Evolutionary conservation across 2,888 invertebrate genomes (phyloP).

Genomic region (Brachylomia viminalis): DNA sequence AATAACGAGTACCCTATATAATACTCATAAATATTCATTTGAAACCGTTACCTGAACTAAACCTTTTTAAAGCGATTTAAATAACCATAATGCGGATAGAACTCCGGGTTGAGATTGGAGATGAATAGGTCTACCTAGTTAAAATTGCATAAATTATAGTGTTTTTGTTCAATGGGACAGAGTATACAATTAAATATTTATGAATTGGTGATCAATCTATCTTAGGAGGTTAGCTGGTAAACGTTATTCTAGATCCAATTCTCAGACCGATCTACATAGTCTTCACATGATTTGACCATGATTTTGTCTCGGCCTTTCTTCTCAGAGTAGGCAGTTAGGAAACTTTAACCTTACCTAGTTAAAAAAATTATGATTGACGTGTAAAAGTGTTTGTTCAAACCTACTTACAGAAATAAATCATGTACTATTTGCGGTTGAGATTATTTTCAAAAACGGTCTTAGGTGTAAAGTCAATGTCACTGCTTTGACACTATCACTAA

Average conservation of each 20-base stretch:
- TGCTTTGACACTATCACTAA: too few relatives aligned
- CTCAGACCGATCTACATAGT: too few relatives aligned
- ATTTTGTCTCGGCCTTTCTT: too few relatives aligned
- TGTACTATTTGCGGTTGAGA: too few relatives aligned
- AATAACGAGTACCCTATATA: conserved; percentile 48
- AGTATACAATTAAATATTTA: neutral
- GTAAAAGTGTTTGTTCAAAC: too few relatives aligned
- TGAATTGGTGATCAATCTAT: neutral
- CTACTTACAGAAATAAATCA: too few relatives aligned
- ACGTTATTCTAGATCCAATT: neutral
- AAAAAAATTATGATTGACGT: too few relatives aligned
- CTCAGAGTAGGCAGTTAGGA: too few relatives aligned
- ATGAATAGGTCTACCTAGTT: conserved; percentile 29
- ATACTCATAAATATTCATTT: conserved; percentile 64
- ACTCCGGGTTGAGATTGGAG: conserved; percentile 26
- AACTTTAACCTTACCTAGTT: too few relatives aligned
- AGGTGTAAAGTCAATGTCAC: too few relatives aligned
- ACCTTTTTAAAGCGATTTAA: conserved; percentile 59
- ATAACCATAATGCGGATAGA: conserved; percentile 51
- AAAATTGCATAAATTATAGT: conserved; percentile 37
- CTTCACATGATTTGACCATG: too few relatives aligned
- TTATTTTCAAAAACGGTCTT: neutral
- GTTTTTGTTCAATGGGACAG: conserved; percentile 1
- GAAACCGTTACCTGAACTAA: conserved; percentile 50
- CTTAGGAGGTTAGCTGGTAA: too few relatives aligned